Evolutionary conservation across 1,140 invertebrate species (phyloP).

Genomic region (Zaprionus lachaisei): DNA sequence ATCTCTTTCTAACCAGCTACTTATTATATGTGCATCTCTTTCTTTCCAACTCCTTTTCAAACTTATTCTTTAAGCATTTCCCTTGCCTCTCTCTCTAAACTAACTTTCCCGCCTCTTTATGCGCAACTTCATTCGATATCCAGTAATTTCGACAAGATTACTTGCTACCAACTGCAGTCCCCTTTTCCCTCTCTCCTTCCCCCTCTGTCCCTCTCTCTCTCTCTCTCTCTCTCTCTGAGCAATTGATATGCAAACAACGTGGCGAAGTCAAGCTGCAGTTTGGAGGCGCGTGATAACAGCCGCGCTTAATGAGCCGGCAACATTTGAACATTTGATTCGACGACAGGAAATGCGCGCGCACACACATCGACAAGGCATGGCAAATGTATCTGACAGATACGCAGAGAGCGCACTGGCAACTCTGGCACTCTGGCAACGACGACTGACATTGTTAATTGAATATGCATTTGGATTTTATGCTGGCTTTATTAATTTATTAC

Average conservation of each 20-base stretch:
- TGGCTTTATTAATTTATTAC: constrained; percentile 84
- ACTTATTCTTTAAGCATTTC: not conserved
- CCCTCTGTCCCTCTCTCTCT: no score
- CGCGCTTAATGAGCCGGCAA: constrained; percentile 49
- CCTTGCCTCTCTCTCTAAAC: not conserved
- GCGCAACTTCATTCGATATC: not conserved
- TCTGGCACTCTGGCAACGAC: not conserved
- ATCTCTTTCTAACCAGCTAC: not conserved
- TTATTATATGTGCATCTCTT: not conserved
- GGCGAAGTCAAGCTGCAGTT: constrained; percentile 14
- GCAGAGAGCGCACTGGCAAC: not conserved
- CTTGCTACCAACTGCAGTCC: not conserved
- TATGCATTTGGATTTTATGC: constrained; percentile 78
- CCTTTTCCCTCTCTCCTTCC: no score
- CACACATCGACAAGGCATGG: constrained; percentile 54
- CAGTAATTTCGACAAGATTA: constrained; percentile 1
- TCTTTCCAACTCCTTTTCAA: not conserved
- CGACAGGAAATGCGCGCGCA: constrained; percentile 70
- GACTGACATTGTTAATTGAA: constrained; percentile 81
- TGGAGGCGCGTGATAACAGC: constrained; percentile 27
- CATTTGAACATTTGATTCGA: constrained; percentile 25
- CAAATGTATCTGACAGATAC: constrained; percentile 60
- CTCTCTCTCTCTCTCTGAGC: not conserved
- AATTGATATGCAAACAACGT: constrained; percentile 45
- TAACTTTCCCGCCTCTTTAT: not conserved